Evolutionary conservation across 2,888 invertebrate genomes (phyloP).

Genomic region (Liposcelis brunnea): DNA sequence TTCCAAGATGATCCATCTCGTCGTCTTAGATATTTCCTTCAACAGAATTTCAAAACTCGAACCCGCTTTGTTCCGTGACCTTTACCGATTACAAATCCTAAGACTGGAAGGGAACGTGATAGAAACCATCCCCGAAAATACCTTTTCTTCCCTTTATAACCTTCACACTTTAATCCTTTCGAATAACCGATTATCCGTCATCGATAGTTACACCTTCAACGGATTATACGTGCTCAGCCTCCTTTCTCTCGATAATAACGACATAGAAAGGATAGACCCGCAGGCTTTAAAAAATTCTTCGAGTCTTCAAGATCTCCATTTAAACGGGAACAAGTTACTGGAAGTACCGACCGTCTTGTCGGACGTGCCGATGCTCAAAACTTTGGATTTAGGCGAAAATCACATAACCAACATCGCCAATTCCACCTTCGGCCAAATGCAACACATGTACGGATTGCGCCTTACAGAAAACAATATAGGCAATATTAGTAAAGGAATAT

Average conservation of each 20-base stretch:
- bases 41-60: slow-evolving; percentile 61
- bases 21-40: slow-evolving; percentile 58
- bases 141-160: slow-evolving; percentile 57
- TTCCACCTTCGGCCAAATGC: slow-evolving; percentile 62
- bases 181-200: slow-evolving; percentile 55
- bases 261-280: slow-evolving; percentile 53
- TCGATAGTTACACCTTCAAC: slow-evolving; percentile 58
- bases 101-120: slow-evolving; percentile 64
- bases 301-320: slow-evolving; percentile 61
- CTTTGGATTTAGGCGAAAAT: slow-evolving; percentile 72
- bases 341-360: slow-evolving; percentile 54
- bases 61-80: slow-evolving; percentile 55
- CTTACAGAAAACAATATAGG: slow-evolving; percentile 72
- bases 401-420: slow-evolving; percentile 60
- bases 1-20: slow-evolving; percentile 53
- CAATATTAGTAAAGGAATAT: slow-evolving; percentile 60
- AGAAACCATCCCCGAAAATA: slow-evolving; percentile 57
- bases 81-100: slow-evolving; percentile 62
- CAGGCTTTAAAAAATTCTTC: slow-evolving; percentile 63
- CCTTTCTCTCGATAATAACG: slow-evolving; percentile 63
- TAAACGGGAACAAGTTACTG: slow-evolving; percentile 62
- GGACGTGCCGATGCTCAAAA: slow-evolving; percentile 57
- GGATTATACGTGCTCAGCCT: slow-evolving; percentile 59
- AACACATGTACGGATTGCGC: slow-evolving; percentile 61
- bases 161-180: slow-evolving; percentile 65